Base-by-base conservation (phyloP, 2,113 vertebrate species). In the Uropsilus gracilis region DNA sequence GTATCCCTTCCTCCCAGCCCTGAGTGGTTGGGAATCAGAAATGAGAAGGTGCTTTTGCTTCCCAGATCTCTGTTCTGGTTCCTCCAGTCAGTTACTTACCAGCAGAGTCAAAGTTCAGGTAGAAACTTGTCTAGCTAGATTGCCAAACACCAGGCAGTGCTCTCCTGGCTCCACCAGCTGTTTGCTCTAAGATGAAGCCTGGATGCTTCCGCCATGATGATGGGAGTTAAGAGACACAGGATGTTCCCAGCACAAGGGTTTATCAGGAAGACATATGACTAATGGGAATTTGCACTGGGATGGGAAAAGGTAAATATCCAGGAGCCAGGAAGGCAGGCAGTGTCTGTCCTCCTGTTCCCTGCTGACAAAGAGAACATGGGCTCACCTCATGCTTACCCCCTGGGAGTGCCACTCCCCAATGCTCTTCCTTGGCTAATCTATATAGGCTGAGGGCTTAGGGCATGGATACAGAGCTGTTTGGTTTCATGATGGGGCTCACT, bases 41-140 rank as follows among this genome's bases (percentile, higher is more conserved):
- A 53, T 77, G 72, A 32, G 86, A 92, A 75, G 88, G 2, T 0
- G 4, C 53, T 17, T 61, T 95, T 55, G 0, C 0, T 72, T 77
- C 30, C 73, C n/a, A 48, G 46, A 50, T 50, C 69, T 46, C 63
- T 68, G 42, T 89, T 39, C 53, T 24, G 76, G 22, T 20, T 86
- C 37, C 85, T 64, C 34, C 57, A 85, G 30, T 44, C 37, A 32
- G 83, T 16, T 37, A 75, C 75, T 16, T 37, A 75, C 75, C 0
- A 1, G 63, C 63, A 86, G 44, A 86, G 84, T 28, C 46, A 37
- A 39, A 59, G 11, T 91, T 91, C 78, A 88, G 92, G 94, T 18
- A 11, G 46, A 89, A 88, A 94, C 59, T 75, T 88, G 76, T 66
- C 71, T 14, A 39, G 59, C 86, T 81, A 55, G 48, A 84, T 90